Evolutionary conservation across 37 sponge, comb jelly and placozoan species (phyloP), one percentile per base, ranked within the genome.

Genomic region (Oopsacas minuta): DNA sequence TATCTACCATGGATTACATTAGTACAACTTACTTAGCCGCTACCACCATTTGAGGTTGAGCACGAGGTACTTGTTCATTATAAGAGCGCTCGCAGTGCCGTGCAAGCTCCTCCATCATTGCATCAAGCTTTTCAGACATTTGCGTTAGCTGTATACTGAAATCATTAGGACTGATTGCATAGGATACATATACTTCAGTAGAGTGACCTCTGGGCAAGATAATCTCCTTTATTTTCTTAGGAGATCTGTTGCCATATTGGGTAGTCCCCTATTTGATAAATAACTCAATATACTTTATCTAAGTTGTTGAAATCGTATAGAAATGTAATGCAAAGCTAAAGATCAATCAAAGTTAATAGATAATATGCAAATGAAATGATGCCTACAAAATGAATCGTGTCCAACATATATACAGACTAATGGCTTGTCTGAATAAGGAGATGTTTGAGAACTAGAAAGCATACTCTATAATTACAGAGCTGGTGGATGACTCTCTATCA

Each of bases 71-170:
- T 12, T 61, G 75, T 61, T 25, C 75, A 12, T 61, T 61, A 3
- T 61, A n/a, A 5, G 17, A 20, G 28, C 5, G 22, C 30, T 61
- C 75, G 75, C 75, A 61, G 75, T 61, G 75, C 28, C 75, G 75
- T 25, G 75, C 30, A 3, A 61, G 75, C 75, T 61, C 75, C 5
- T 61, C 75, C 75, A 61, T 61, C 17, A 61, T 3, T 7, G 75
- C 20, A 34, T 61, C 75, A 25, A 61, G 75, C 75, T 61, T 10
- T 3, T n/a, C 75, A 3, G 75, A 61, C 32, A 25, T 5, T 3
- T n/a, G 5, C 75, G 75, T 61, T 34, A 61, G 75, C 75, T 61
- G 75, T 3, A 61, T n/a, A 34, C 75, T 61, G 75, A 61, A 61
- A 5, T 61, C 75, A 3, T 25, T 61, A 5, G 75, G 75, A 61